phyloP scores from a whole-genome alignment of 1,140 invertebrate genomes.

The Procambarus virginalis region DNA sequence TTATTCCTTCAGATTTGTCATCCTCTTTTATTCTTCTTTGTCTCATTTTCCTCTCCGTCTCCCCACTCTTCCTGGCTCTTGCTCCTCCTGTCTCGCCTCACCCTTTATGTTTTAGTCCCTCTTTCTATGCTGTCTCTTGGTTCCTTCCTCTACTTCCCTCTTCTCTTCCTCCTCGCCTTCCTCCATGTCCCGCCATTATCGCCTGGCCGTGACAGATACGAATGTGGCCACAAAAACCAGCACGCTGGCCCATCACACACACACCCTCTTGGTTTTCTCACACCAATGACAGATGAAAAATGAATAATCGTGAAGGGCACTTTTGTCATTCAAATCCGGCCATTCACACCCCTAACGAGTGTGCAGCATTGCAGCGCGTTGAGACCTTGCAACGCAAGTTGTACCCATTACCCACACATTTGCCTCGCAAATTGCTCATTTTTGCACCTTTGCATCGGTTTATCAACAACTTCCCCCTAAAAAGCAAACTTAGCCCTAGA shows the following conservation, averaged over 20 bases:
- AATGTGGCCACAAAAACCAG: constrained; percentile 9
- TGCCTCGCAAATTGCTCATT: constrained; percentile 19
- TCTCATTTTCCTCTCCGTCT: not conserved
- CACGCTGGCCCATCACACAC: constrained; percentile 21
- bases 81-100: not conserved
- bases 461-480: not conserved
- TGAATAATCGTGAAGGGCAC: constrained; percentile 38
- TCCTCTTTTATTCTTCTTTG: not conserved
- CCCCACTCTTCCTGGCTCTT: not conserved
- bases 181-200: not conserved
- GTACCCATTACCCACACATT: constrained; percentile 19
- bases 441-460: constrained; percentile 5
- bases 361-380: constrained; percentile 22
- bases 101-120: not conserved
- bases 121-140: too few relatives aligned
- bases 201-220: constrained; percentile 7
- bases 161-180: not conserved
- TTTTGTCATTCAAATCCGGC: constrained; percentile 58
- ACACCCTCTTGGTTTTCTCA: constrained; percentile 49
- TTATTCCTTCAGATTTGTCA: not conserved
- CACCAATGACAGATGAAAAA: constrained; percentile 49
- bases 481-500: too few relatives aligned
- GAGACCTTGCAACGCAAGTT: not conserved
- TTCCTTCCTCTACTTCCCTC: not conserved
- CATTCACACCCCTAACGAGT: constrained; percentile 57